These are phyloP conservation scores for Drosophila albomicans DNA, from an alignment of 1,140 invertebrate species.

Conservation along the genomic window DNA sequence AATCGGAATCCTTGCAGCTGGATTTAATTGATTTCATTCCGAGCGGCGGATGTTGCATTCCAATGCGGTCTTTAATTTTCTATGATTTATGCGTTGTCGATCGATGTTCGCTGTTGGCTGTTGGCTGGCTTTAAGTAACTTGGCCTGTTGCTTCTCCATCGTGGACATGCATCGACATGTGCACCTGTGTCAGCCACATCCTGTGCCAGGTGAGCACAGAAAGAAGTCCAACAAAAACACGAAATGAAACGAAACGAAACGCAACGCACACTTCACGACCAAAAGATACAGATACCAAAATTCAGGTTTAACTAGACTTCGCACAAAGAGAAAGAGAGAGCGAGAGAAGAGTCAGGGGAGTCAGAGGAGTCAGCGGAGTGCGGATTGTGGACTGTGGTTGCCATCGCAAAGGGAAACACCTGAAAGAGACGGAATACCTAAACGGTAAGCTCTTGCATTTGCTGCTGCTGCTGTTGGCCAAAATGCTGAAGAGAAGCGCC, in stretches of 20 bases:
- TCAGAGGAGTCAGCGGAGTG: slow-evolving; percentile 18
- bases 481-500: slow-evolving; percentile 27
- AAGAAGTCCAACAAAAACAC: slow-evolving; percentile 28
- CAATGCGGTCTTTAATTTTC: slow-evolving; percentile 66
- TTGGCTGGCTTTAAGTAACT: slow-evolving; percentile 45
- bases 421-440: slow-evolving; percentile 43
- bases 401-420: slow-evolving; percentile 33
- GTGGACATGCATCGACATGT: slow-evolving; percentile 54
- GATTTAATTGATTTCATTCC: slow-evolving; percentile 46
- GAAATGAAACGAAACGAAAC: background rate
- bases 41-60: slow-evolving; percentile 46
- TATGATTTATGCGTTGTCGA: slow-evolving; percentile 68
- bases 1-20: slow-evolving; percentile 10
- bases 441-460: slow-evolving; percentile 14
- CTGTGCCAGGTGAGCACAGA: slow-evolving; percentile 55
- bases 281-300: slow-evolving; percentile 51
- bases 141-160: slow-evolving; percentile 35
- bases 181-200: slow-evolving; percentile 71
- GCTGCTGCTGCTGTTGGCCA: slow-evolving; percentile 32
- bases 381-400: slow-evolving; percentile 13
- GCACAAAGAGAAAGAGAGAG: background rate
- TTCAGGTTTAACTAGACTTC: slow-evolving; percentile 72
- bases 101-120: background rate
- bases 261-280: slow-evolving; percentile 16
- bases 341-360: slow-evolving; percentile 23